Base-by-base conservation (phyloP, 2,797 vertebrate species). In the Muraenolepis orangiensis region DNA sequence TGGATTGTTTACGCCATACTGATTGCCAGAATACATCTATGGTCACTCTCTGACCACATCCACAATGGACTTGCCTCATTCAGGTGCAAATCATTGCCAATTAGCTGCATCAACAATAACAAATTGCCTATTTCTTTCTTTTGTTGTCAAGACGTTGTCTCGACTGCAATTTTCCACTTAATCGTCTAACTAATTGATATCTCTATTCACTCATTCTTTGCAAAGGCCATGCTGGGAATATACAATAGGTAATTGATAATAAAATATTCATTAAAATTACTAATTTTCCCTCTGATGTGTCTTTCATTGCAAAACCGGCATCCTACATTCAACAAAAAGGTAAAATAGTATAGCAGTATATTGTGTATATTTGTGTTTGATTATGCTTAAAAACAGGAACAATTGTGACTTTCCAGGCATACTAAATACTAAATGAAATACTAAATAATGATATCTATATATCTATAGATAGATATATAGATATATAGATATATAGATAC, bases 81-180 rank as follows among this genome's bases (percentile, higher is more conserved):
- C 82, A 88, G 90, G 88, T 87, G 72, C 80, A 85, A 88, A 91
- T 68, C 40, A 84, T 75, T 80, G 84, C n/a, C 75, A 73, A 81
- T 84, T 76, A 81, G 76, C 73, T 73, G 71, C 73, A 83, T 87
- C 77, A 81, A 81, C 80, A 70, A 70, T 26, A 10, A 78, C 80
- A 87, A 89, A 90, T 85, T 85, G 84, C 80, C 77, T 83, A 89
- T 86, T 26, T 91, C 87, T 88, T 76, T 79, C 74, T 73, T 83
- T 89, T 89, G 84, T 87, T 78, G 74, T 81, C 75, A 46, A 71
- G 61, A 74, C 66, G 82, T 77, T 75, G 81, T 85, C 73, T 81
- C 57, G 12, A 78, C 75, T 74, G 83, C 81, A 87, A 76, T 89
- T 36, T 76, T 86, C 46, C 80, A 77, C 85, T 91, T 79, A 77